phyloP scores from a whole-genome alignment of 2,113 vertebrate species.

The Mesembrinibis cayennensis region DNA sequence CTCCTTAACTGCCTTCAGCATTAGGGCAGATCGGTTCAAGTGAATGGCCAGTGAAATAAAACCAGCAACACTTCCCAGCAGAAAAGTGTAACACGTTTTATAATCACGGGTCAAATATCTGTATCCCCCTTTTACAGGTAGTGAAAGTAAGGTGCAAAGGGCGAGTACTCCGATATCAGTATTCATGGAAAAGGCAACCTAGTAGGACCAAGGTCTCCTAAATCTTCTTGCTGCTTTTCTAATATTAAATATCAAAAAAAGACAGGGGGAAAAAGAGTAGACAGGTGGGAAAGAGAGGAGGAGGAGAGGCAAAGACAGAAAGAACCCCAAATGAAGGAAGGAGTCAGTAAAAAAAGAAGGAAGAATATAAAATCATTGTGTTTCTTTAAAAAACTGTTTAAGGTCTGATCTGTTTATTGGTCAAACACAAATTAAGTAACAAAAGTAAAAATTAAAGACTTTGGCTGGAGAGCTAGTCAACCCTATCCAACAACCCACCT shows the following conservation, averaged over 20 bases:
- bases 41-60: not conserved
- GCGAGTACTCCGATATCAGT: not conserved
- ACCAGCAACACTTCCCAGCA: not conserved
- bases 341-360: not conserved
- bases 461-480: not conserved
- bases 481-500: not conserved
- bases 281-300: not conserved
- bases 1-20: not conserved
- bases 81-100: not conserved
- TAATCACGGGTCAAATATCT: not conserved
- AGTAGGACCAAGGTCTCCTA: not conserved
- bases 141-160: not conserved
- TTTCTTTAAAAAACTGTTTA: not conserved
- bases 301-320: not conserved
- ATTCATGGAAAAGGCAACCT: not conserved
- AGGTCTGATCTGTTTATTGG: not conserved
- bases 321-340: not conserved
- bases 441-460: not conserved
- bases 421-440: not conserved
- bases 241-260: not conserved
- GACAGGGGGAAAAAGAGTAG: not conserved
- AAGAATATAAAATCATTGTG: not conserved
- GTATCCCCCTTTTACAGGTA: not conserved
- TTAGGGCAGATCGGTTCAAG: not conserved
- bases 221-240: not conserved